Percentiles rank a stretch among this genome's conserved stretches.
Conservation (phyloP, 2,888 invertebrate genomes). For the Nomada flava region DNA sequence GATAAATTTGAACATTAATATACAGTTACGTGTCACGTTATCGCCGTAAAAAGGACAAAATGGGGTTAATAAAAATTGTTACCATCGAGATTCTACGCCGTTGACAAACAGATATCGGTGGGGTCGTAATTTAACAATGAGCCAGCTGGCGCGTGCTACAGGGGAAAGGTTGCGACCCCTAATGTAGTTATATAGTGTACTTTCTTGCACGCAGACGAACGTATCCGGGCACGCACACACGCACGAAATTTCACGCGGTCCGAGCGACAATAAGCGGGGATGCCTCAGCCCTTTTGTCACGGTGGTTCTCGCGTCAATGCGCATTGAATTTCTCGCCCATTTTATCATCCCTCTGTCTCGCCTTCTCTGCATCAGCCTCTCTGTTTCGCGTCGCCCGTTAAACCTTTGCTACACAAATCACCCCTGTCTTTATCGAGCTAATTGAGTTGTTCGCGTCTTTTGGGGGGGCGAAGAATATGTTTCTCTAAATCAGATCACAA, state of each 20-base stretch:
- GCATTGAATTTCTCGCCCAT: slow-evolving; percentile 75
- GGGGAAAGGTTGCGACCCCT: slow-evolving; percentile 81
- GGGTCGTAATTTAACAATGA: slow-evolving; percentile 84
- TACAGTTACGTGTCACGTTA: neutral
- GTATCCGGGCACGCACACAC: slow-evolving; percentile 58
- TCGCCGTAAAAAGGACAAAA: slow-evolving; percentile 4
- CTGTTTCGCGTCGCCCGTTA: slow-evolving; percentile 58
- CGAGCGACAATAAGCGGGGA: slow-evolving; percentile 78
- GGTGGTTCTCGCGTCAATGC: slow-evolving; percentile 84
- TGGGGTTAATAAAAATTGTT: slow-evolving; percentile 34
- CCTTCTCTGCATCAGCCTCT: slow-evolving; percentile 41
- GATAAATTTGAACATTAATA: neutral
- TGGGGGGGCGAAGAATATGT: slow-evolving; percentile 12
- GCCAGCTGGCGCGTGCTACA: slow-evolving; percentile 84
- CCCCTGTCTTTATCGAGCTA: slow-evolving; percentile 68
- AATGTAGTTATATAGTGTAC: slow-evolving; percentile 82
- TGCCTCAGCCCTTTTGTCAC: slow-evolving; percentile 84
- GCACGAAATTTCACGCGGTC: slow-evolving; percentile 65
- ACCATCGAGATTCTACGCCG: slow-evolving; percentile 71
- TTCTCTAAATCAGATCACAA: slow-evolving; percentile 10
- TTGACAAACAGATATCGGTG: slow-evolving; percentile 80
- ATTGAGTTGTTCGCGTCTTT: slow-evolving; percentile 74
- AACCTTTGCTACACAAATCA: slow-evolving; percentile 46
- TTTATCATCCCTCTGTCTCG: slow-evolving; percentile 64
- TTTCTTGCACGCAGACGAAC: slow-evolving; percentile 71